Evolutionary conservation across 1,140 invertebrate species (phyloP).

Genomic region (Drosophila asahinai): DNA sequence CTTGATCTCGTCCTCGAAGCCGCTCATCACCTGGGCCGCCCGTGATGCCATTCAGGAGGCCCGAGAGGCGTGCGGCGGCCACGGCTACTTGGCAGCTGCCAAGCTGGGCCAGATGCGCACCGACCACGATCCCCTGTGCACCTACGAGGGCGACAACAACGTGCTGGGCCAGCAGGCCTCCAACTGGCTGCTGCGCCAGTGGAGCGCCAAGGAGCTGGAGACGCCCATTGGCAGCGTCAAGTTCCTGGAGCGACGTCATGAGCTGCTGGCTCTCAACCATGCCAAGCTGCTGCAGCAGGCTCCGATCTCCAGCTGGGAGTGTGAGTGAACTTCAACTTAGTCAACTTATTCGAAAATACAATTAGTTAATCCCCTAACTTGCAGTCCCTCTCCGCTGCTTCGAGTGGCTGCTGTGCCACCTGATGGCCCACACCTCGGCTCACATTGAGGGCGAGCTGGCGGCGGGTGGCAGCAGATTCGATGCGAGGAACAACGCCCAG

Average conservation of each 20-base stretch:
- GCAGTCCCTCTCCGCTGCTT: constrained; percentile 91
- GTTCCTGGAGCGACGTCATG: constrained; percentile 87
- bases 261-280: constrained; percentile 87
- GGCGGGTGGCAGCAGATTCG: constrained; percentile 89
- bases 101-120: constrained; percentile 93
- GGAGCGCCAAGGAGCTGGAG: constrained; percentile 85
- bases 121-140: constrained; percentile 96
- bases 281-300: constrained; percentile 47
- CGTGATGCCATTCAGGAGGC: constrained; percentile 95
- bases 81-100: constrained; percentile 89
- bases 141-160: constrained; percentile 98
- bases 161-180: constrained; percentile 97
- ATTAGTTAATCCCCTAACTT: constrained; percentile 63
- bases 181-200: constrained; percentile 93
- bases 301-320: constrained; percentile 85
- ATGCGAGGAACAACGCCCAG: constrained; percentile 92
- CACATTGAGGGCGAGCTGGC: constrained; percentile 87
- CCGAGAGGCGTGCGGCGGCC: constrained; percentile 93
- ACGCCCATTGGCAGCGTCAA: constrained; percentile 88
- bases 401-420: constrained; percentile 93
- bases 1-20: constrained; percentile 94
- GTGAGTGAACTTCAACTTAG: constrained; percentile 85
- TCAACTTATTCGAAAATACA: not conserved
- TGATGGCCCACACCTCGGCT: constrained; percentile 89
- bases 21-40: constrained; percentile 93